Base-by-base conservation (phyloP, 1,140 invertebrate genomes). In the Drosophila aff. region DNA sequence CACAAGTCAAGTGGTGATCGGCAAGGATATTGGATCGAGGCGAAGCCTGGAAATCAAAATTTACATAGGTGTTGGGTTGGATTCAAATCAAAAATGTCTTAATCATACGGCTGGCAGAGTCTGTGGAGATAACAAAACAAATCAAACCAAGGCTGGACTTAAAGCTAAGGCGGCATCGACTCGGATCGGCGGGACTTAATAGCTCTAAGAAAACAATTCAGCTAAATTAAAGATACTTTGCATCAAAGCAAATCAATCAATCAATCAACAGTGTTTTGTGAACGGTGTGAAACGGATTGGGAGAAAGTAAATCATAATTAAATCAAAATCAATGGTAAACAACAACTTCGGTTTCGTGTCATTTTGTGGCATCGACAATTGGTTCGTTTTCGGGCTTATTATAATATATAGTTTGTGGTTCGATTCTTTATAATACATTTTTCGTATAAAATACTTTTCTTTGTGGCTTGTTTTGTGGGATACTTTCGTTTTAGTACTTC, bases 401-500 rank as follows among this genome's bases (percentile, higher is more conserved):
- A 26, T 55, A 40, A 57, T 38, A 57, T 72, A 72, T 49, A 72
- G 31, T 73, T 52, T 31, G 52, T 60, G 28, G 69, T 43, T 73
- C 26, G 38, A 71, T 67, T 60, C 59, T 55, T 62, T 84, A 90
- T 84, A 90, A 89, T 87, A 87, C 83, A 87, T 53, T 75, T 75
- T 28, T 74, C 71, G 68, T 67, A 81, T 40, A 58, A 50, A 46
- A 53, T 77, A 60, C 52, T 23, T 44, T 47, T 50, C 47, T 49
- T 82, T 36, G 9, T 36, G 61, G 50, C 26, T 26, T 31, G 47
- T 62, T 16, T 72, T 50, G 18, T 13, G 58, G 67, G 71, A 61
- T 52, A 61, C 21, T 67, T 77, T 81, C 57, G 72, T 89, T 87
- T 86, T 69, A 62, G 78, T 91, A 73, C 86, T 91, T 91, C 87